Base-by-base conservation (phyloP, 2,113 vertebrate species). In the Lagenorhynchus albirostris region DNA sequence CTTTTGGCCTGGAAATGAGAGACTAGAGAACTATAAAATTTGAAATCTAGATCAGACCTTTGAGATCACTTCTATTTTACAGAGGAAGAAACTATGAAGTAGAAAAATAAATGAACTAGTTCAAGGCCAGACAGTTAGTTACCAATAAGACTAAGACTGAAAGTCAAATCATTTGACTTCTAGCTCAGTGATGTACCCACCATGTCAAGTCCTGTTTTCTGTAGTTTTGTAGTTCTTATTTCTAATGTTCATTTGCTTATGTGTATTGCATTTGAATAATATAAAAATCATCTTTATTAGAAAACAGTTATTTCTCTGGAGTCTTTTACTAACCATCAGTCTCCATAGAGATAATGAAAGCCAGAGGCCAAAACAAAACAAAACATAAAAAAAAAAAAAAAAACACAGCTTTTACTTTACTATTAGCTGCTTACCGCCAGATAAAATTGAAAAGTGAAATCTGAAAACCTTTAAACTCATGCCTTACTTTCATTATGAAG, bases 361-460 rank as follows among this genome's bases (percentile, higher is more conserved):
- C 9, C n/a, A 81, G 55, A n/a, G 13, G 23, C 7, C 11, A 92
- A 95, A 65, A 55, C n/a, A 94, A 53, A 88, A 70, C 26, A 53
- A 65, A 55, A 44, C 23, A 25, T 33, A 38, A 60, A 44, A 76
- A 38, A 73, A 15, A 63, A 8, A 14, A 17, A 36, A 8, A 12
- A 44, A 44, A 36, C 15, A 50, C 17, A 33, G 2, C 10, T 58
- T 89, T 89, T 86, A 15, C 33, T 93, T 89, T 17, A 67, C 89
- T 97, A 33, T 36, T 25, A 60, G 5, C 33, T 89, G 18, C 25
- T 93, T 93, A 86, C 31, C 13, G 62, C 10, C 9, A 86, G 44
- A 95, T 85, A 81, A 80, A 82, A 60, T 86, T 93, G 18, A 95
- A 93, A 97, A 95, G 23, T 73, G 26, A 47, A 91, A 88, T 73